Percentiles rank a stretch among this genome's conserved stretches.
These are phyloP conservation scores for Daubentonia madagascariensis DNA, from an alignment of 2,113 vertebrate species.

Conservation along the genomic window DNA sequence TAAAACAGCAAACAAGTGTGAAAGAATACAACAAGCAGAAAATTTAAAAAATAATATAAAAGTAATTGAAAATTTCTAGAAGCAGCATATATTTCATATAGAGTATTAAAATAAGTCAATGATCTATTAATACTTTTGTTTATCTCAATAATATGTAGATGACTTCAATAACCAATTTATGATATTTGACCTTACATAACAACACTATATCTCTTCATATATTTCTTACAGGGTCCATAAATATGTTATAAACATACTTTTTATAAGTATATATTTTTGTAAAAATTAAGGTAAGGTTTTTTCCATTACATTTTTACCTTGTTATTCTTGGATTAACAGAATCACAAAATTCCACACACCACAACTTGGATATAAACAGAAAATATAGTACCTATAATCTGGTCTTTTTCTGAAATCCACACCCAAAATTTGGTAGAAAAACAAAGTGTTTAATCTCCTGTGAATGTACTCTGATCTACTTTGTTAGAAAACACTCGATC, in stretches of 20 bases:
- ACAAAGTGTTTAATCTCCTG: neutral
- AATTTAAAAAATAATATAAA: neutral
- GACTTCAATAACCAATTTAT: neutral
- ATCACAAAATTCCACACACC: neutral
- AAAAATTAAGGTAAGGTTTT: neutral
- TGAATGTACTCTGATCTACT: neutral
- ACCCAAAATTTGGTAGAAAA: neutral
- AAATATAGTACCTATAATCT: neutral
- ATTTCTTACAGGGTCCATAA: neutral
- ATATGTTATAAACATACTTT: neutral
- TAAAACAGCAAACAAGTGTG: neutral
- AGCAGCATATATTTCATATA: neutral
- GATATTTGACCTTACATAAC: neutral
- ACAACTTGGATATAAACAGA: neutral
- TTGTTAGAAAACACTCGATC: neutral
- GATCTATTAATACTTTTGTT: neutral
- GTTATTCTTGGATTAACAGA: neutral
- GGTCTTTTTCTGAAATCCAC: neutral
- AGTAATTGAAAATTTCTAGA: neutral
- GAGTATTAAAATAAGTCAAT: neutral
- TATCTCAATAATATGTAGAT: neutral
- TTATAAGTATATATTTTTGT: neutral
- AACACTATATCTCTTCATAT: neutral
- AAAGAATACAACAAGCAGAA: neutral
- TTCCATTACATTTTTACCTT: neutral